Evolutionary conservation across 2,113 vertebrate genomes (phyloP).

Genomic region (Oreochromis aureus): DNA sequence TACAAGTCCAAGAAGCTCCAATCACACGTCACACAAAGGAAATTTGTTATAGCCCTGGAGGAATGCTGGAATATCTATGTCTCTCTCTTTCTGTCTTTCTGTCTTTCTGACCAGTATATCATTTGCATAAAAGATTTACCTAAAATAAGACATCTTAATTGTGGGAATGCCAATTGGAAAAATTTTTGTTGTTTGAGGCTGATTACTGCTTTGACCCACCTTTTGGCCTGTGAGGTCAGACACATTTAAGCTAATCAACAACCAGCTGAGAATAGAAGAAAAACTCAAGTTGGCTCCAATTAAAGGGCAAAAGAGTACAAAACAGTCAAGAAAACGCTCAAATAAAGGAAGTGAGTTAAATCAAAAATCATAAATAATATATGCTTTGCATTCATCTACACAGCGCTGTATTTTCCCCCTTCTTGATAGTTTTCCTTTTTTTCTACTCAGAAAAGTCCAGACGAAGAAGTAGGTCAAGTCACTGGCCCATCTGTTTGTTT

Average conservation of each 20-base stretch:
- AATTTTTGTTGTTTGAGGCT: not conserved
- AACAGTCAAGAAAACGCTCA: not conserved
- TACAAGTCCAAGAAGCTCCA: not conserved
- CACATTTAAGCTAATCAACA: not conserved
- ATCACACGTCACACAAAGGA: not conserved
- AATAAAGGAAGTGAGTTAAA: not conserved
- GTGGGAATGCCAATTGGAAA: not conserved
- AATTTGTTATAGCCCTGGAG: not conserved
- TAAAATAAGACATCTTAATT: not conserved
- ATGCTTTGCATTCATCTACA: not conserved
- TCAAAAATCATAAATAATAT: not conserved
- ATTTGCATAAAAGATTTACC: not conserved
- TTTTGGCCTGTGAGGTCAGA: not conserved
- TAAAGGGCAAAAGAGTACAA: not conserved
- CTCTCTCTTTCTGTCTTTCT: not conserved
- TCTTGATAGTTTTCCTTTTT: not conserved
- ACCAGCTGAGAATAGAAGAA: not conserved
- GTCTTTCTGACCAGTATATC: not conserved
- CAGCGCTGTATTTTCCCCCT: not conserved
- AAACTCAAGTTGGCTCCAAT: not conserved
- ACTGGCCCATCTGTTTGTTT: slow-evolving; percentile 62
- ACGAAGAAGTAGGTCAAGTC: slow-evolving; percentile 63
- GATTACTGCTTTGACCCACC: not conserved
- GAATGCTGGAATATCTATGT: not conserved
- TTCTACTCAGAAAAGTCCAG: slow-evolving; percentile 33